These are phyloP conservation scores for Premnoplex brunnescens DNA, from an alignment of 2,797 vertebrate genomes.

Conservation along the genomic window DNA sequence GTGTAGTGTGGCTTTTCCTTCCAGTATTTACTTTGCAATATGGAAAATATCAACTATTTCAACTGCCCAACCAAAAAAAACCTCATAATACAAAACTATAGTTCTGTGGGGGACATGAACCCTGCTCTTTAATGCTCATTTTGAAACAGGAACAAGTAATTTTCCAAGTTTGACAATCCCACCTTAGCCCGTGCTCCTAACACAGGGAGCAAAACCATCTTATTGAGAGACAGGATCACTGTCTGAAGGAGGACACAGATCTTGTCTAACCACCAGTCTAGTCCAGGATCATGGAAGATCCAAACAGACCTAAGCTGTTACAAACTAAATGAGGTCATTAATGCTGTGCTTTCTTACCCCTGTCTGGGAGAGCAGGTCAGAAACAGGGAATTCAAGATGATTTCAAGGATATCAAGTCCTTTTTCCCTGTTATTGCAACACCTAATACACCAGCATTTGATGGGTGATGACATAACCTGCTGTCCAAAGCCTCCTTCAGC, in stretches of 20 bases:
- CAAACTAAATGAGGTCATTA: neutral
- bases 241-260: neutral
- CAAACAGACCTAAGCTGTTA: neutral
- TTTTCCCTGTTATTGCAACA: neutral
- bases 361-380: neutral
- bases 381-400: neutral
- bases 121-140: neutral
- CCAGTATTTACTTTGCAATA: neutral
- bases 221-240: neutral
- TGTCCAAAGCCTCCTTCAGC: neutral
- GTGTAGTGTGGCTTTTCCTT: neutral
- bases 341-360: neutral
- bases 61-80: neutral
- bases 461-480: neutral
- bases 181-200: neutral
- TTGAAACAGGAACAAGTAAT: neutral
- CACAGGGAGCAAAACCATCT: neutral
- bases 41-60: slow-evolving; percentile 4
- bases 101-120: neutral
- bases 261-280: neutral
- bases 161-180: neutral
- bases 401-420: no score
- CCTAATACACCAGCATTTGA: neutral
- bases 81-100: neutral
- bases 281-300: neutral